Conservation (phyloP, 1,140 invertebrate species). For the Orius laevigatus region DNA sequence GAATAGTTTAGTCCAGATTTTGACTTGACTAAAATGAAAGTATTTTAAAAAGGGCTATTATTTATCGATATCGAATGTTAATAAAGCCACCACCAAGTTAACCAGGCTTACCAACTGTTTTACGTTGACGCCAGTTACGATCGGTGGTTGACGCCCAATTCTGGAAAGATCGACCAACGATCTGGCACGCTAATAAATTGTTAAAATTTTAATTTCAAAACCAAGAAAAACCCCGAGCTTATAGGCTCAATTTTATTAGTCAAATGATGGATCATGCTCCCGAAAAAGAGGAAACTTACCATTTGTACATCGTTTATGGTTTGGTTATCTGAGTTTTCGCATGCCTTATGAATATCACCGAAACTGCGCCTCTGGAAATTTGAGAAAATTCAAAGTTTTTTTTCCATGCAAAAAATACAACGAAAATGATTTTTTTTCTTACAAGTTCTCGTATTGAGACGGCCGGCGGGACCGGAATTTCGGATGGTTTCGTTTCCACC, state of each 20-base stretch:
- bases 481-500: constrained; percentile 13
- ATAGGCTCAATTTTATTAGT: background rate
- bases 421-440: constrained; percentile 12
- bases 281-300: constrained; percentile 5
- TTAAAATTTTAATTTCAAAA: background rate
- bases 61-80: background rate
- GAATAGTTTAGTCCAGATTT: too few relatives aligned
- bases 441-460: constrained; percentile 23
- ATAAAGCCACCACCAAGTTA: background rate
- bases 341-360: constrained; percentile 20
- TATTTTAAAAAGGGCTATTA: background rate
- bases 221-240: background rate
- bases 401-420: constrained; percentile 11
- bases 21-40: too few relatives aligned
- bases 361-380: constrained; percentile 19
- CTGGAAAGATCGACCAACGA: constrained; percentile 19
- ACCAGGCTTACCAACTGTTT: constrained; percentile 12
- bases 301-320: constrained; percentile 5
- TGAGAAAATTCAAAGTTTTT: constrained; percentile 5
- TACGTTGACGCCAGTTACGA: constrained; percentile 13
- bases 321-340: constrained; percentile 15
- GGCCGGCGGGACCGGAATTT: constrained; percentile 22
- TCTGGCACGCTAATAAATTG: constrained; percentile 17
- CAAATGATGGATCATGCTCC: background rate
- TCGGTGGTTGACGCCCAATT: constrained; percentile 6